Conservation (phyloP, 2,888 invertebrate genomes). For the Dioctria rufipes region DNA sequence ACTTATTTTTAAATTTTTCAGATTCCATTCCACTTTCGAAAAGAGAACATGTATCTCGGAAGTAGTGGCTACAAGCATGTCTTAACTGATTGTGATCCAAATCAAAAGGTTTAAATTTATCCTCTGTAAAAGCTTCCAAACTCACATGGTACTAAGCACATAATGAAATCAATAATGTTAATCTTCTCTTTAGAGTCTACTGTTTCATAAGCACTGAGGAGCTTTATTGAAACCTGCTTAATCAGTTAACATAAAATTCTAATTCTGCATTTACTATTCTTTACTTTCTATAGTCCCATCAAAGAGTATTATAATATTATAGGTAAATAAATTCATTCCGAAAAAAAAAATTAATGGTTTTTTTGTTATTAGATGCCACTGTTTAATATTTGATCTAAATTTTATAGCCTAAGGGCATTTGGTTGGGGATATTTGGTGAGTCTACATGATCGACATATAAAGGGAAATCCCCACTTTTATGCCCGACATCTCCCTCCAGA, state of each 20-base stretch:
- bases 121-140: neutral
- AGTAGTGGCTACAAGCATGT: slow-evolving; percentile 71
- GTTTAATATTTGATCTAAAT: too few species aligned
- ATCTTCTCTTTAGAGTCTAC: neutral
- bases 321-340: neutral
- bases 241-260: neutral
- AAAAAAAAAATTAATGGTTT: too few species aligned
- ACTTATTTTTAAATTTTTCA: slow-evolving; percentile 55
- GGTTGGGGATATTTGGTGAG: too few species aligned
- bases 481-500: too few species aligned
- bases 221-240: neutral
- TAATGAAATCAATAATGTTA: neutral
- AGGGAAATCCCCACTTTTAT: too few species aligned
- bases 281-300: neutral
- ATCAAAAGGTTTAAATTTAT: slow-evolving; percentile 42
- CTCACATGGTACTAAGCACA: neutral
- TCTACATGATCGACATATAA: too few species aligned
- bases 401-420: too few species aligned
- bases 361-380: too few species aligned
- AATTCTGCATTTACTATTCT: neutral
- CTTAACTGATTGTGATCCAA: slow-evolving; percentile 59
- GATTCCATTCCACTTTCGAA: slow-evolving; percentile 70
- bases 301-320: neutral
- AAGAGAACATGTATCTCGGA: slow-evolving; percentile 70
- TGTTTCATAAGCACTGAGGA: too few species aligned